phyloP scores from a whole-genome alignment of 2,888 invertebrate species.

The Pteria penguin region DNA sequence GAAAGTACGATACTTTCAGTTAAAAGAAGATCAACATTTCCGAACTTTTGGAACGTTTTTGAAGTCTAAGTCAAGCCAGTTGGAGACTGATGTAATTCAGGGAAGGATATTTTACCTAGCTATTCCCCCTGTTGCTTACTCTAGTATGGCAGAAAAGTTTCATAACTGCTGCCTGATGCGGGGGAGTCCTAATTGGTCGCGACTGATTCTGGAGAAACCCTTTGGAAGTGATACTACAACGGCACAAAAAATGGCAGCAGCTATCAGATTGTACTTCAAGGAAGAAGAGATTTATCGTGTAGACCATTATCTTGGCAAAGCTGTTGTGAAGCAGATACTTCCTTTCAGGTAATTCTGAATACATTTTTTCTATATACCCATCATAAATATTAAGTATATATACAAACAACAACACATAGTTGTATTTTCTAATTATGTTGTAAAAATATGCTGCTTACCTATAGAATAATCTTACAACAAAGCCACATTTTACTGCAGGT shows the following conservation, averaged over 20 bases:
- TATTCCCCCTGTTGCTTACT: slow-evolving; percentile 73
- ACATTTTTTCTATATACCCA: neutral
- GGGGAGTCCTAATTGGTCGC: slow-evolving; percentile 85
- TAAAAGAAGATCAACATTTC: slow-evolving; percentile 68
- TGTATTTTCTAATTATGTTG: too few species aligned
- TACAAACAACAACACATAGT: too few species aligned
- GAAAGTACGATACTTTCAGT: slow-evolving; percentile 64
- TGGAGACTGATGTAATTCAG: slow-evolving; percentile 21
- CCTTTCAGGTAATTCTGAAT: slow-evolving; percentile 74
- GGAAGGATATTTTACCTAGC: slow-evolving; percentile 75
- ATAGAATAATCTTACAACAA: too few species aligned
- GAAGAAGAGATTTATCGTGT: slow-evolving; percentile 94
- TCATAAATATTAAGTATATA: too few species aligned
- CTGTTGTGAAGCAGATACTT: slow-evolving; percentile 74
- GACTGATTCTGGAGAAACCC: slow-evolving; percentile 98
- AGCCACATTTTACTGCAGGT: too few species aligned
- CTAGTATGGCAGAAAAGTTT: slow-evolving; percentile 52
- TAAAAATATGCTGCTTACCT: too few species aligned
- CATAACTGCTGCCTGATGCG: slow-evolving; percentile 53
- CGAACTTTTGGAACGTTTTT: slow-evolving; percentile 33
- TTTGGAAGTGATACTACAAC: slow-evolving; percentile 94
- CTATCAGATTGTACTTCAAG: slow-evolving; percentile 90
- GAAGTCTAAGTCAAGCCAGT: neutral
- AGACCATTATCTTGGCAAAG: slow-evolving; percentile 95
- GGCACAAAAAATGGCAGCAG: slow-evolving; percentile 90